Evolutionary conservation across 2,797 vertebrate genomes (phyloP), one percentile per base, ranked within the genome.

Genomic region (Oryzias sinensis): DNA sequence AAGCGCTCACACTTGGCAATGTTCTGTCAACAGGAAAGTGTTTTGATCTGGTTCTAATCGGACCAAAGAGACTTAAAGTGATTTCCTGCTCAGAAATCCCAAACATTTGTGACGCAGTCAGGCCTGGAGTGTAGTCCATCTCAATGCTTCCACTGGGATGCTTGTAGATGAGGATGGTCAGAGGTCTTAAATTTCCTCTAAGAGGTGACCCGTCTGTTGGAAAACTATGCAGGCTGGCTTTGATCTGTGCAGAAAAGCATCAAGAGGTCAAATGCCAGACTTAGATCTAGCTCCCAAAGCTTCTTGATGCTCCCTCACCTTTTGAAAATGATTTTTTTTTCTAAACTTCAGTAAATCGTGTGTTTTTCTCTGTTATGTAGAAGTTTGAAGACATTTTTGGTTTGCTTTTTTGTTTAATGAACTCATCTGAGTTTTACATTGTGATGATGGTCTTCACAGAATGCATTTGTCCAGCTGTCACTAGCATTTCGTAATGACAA

Each of bases 401-500:
- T 11, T 8, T 56, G 14, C 18, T 37, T 47, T 67, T 40, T 50
- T 47, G 14, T 66, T 70, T 55, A 53, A 68, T 63, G 60, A 60
- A 43, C 27, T 49, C 17, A 49, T 67, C 43, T 51, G 53, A 69
- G 58, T 18, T 17, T 73, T 61, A 50, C 42, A 76, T 65, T 46
- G 55, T 16, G 6, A 55, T 52, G 2, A 65, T 56, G 76, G 85
- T 74, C 78, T 77, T 37, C 5, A 18, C 91, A 99, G 97, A 98
- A 97, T 43, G 96, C 97, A 16, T 99, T 99, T 77, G 88, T 99
- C 68, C 97, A 99, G 84, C 94, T 99, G 76, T 97, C 97, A 47
- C 90, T 99, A 89, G 97, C 97, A 15, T 99, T 95, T 90, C 95
- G 96, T 76, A 99, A 99, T 53, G 97, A 99, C 89, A 98, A 95